Evolutionary conservation across 1,140 invertebrate species (phyloP), one percentile per base, ranked within the genome.

Genomic region (Ostrea edulis): DNA sequence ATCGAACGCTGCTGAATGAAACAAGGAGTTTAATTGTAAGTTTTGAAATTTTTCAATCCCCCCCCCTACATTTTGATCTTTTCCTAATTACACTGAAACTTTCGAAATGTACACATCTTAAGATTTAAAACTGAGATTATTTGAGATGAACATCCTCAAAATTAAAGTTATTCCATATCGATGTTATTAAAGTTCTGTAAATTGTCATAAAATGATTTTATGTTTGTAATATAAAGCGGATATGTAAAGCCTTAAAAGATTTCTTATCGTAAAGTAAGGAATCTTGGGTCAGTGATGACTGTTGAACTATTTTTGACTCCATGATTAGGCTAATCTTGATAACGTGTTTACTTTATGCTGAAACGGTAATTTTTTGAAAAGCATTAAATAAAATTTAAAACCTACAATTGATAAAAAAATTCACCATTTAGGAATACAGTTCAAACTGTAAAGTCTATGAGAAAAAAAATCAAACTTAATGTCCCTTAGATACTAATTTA

Each of bases 1-100:
- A 77, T 35, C 35, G 25, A 77, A 29, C 68, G 29, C 29, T 77
- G 68, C 53, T 54, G 22, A 86, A 81, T 86, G 68, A 54, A 51
- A 77, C 65, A 51, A 20, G 52, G 14, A 83, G 82, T n/a, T 53
- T 83, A 20, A 53, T 53, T 54, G 53, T 83, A 52, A 53, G 82
- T 83, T 52, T n/a, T 83, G 20, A 81, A 81, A 14, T 29, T 81
- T 11, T 81, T 35, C 71, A 29, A 81, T 81, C 8, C 7, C 29
- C 29, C 29, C 14, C 17, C 29, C 20, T 29, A 35, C 14, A 62
- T 62, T 62, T 62, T 7, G 17, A 62, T 62, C 55, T 62, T 62
- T 7, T 20, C 20, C n/a, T 5, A 62, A 17, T 20, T 17, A 62
- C 55, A 62, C n/a, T 62, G 55, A 62, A 62, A 29, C 9, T 17